Conservation (phyloP, 2,888 invertebrate genomes). For the Pachycephus smyrnensis region DNA sequence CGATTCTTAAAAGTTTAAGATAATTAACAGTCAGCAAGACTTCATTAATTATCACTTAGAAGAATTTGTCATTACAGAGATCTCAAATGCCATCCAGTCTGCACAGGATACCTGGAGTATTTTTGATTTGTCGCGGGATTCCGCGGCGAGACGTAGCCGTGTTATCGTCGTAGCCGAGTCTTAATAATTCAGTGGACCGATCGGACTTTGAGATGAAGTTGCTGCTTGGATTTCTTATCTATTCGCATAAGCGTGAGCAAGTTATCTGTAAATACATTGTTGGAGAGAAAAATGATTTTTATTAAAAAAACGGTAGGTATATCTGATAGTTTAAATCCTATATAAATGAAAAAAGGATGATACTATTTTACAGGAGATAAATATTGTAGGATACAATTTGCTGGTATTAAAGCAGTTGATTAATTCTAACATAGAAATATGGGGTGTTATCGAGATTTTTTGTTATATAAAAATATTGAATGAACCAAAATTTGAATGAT, state of each 20-base stretch:
- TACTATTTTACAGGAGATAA: neutral
- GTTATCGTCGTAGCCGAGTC: neutral
- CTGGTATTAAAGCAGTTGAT: neutral
- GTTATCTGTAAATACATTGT: neutral
- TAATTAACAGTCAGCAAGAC: neutral
- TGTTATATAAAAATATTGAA: neutral
- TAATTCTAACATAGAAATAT: neutral
- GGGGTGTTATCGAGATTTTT: neutral
- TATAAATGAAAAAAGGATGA: neutral
- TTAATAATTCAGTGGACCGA: neutral
- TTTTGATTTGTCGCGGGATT: neutral
- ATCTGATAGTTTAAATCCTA: neutral
- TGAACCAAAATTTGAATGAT: neutral
- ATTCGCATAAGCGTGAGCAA: neutral
- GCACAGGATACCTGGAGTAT: neutral
- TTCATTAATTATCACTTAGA: neutral
- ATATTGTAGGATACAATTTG: neutral
- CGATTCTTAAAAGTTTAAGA: neutral
- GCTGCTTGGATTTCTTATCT: neutral
- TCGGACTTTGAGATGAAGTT: neutral
- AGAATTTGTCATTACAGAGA: neutral
- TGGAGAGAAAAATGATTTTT: neutral
- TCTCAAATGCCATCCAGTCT: neutral
- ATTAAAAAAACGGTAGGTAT: neutral
- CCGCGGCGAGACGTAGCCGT: neutral